Evolutionary conservation across 1,140 invertebrate genomes (phyloP), one percentile per base, ranked within the genome.

Genomic region (Oedothorax gibbosus): DNA sequence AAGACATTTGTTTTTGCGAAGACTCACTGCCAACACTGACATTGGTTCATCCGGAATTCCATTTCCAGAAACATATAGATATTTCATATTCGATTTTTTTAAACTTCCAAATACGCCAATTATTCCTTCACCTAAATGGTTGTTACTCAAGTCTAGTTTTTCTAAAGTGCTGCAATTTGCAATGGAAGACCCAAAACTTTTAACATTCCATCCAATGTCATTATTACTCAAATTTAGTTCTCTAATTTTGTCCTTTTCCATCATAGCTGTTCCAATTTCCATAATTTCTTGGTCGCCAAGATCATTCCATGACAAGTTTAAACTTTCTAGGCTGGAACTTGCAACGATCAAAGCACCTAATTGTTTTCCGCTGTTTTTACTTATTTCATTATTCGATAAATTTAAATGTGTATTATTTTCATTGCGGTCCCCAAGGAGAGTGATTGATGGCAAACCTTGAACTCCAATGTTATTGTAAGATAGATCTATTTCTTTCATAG

Each of bases 61-160:
- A 68, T 84, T 84, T 51, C 57, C 57, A 0, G 81, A 35, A 49
- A 84, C n/a, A 50, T 66, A 56, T 6, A 84, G 49, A 50, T 53
- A n/a, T 14, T 51, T 66, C 15, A 84, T 12, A 15, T 84, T 84
- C 8, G 62, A 84, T 20, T 66, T 56, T 12, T 76, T 84, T 12
- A 84, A 20, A 12, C 49, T 50, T 5, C 14, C 11, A 18, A 84
- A 84, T 6, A 84, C 6, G 3, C 51, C 20, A 0, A 4, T 51
- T 5, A 60, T 21, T n/a, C 81, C 81, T 35, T 68, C 72, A 49
- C 66, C 81, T 0, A 84, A 20, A 56, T 68, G 72, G 57, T 76
- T 75, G 20, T 51, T n/a, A 57, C 81, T 84, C 12, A 84, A 68
- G 57, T 84, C 81, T 2, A 84, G 62, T 60, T 68, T 64, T 35